Evolutionary conservation across 2,113 vertebrate genomes (phyloP).

Genomic region (Nannospalax galili): DNA sequence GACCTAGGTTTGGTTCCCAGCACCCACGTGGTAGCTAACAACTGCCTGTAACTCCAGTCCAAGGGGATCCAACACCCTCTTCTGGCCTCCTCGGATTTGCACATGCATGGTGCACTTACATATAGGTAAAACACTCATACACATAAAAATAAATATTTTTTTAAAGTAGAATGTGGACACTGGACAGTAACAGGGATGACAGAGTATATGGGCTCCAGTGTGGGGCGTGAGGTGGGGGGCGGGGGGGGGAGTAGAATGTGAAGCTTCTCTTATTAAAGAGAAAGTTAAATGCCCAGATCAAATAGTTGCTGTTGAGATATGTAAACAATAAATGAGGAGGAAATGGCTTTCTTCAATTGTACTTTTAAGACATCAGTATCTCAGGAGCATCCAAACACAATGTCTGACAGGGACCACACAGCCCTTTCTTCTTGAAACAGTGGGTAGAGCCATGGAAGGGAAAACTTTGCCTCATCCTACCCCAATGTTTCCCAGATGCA

Average conservation of each 20-base stretch:
- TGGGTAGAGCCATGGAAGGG: background rate
- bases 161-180: no score
- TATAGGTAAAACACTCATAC: no score
- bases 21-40: no score
- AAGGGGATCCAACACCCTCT: no score
- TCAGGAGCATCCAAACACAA: background rate
- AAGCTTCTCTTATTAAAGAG: background rate
- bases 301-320: slow-evolving; percentile 6
- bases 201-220: no score
- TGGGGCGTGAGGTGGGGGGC: no score
- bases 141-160: no score
- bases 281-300: background rate
- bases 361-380: background rate
- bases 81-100: no score
- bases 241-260: background rate
- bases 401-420: background rate
- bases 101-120: no score
- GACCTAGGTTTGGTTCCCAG: no score
- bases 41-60: no score
- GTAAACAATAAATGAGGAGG: background rate
- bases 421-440: background rate
- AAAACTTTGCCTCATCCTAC: background rate
- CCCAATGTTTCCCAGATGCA: background rate
- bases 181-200: no score
- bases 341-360: background rate